Evolutionary conservation across 2,888 invertebrate genomes (phyloP).

Genomic region (Drosophila tripunctata): DNA sequence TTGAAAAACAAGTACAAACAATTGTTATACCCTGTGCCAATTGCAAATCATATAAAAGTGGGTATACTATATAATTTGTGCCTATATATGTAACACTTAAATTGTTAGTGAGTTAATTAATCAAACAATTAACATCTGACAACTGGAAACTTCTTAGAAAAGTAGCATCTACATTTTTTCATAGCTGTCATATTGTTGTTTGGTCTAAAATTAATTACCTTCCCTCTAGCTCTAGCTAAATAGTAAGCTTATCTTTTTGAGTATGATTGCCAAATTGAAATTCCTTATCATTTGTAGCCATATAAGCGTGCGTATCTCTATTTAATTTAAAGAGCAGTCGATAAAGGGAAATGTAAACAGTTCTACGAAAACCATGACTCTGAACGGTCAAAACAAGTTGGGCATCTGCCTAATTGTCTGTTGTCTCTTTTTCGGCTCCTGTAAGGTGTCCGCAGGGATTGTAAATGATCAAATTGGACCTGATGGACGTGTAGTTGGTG

Average conservation of each 20-base stretch:
- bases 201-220: constrained; percentile 32
- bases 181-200: background rate
- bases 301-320: constrained; percentile 31
- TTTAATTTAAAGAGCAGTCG: constrained; percentile 62
- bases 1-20: background rate
- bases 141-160: constrained; percentile 3
- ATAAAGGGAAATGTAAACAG: constrained; percentile 65
- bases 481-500: constrained; percentile 77
- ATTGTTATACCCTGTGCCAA: background rate
- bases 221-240: constrained; percentile 40
- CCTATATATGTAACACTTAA: background rate
- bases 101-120: constrained; percentile 2
- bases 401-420: constrained; percentile 22
- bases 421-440: constrained; percentile 32
- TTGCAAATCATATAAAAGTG: background rate
- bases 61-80: background rate
- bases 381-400: constrained; percentile 39
- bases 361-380: constrained; percentile 53
- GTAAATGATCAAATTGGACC: constrained; percentile 9
- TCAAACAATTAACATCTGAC: background rate
- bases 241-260: constrained; percentile 60
- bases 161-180: background rate
- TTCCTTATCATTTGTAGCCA: constrained; percentile 49
- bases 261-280: constrained; percentile 50
- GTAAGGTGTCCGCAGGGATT: constrained; percentile 46